Evolutionary conservation across 2,888 invertebrate genomes (phyloP), one percentile per base, ranked within the genome.

Genomic region (Diplolepis rosae): DNA sequence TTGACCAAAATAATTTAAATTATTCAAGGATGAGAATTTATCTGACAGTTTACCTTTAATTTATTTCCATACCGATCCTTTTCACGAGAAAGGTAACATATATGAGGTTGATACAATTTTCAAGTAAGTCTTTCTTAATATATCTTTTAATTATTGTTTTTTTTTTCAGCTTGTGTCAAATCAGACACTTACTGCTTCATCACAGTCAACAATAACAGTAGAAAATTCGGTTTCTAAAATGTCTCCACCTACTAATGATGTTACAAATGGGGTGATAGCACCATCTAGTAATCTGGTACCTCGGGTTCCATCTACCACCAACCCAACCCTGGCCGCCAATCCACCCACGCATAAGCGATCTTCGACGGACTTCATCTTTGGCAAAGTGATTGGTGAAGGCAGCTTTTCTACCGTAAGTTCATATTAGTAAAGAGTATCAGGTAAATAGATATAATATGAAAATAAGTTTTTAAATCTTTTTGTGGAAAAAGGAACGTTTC

Each of bases 371-470:
- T 99, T 95, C 89, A 94, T 96, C 84, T 99, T 99, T 90, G 96
- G 97, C 71, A 96, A 96, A 91, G 92, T 95, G 76, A 95, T 99
- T 83, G 99, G 99, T 77, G 98, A 99, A 89, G 99, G 99, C 77
- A 98, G 98, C 88, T 99, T 96, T 89, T 98, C 98, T 83, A 96
- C 95, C 73, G 99, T 93, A 85, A 90, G 90, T 89, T 52, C 7
- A 24, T 52, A 18, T 18, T 15, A 45, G 45, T 45, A 6, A 18
- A 18, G 18, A 9, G 1, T 3, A 18, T 7, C 18, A 45, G 7
- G n/a, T n/a, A n/a, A n/a, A n/a, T n/a, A n/a, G n/a, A n/a, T n/a
- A n/a, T n/a, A n/a, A n/a, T n/a, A n/a, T n/a, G n/a, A n/a, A n/a
- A n/a, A n/a, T n/a, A n/a, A n/a, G n/a, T n/a, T n/a, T n/a, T n/a